These are phyloP conservation scores for Muntiacus muntjak DNA, from an alignment of 2,113 vertebrate genomes.

Conservation along the genomic window DNA sequence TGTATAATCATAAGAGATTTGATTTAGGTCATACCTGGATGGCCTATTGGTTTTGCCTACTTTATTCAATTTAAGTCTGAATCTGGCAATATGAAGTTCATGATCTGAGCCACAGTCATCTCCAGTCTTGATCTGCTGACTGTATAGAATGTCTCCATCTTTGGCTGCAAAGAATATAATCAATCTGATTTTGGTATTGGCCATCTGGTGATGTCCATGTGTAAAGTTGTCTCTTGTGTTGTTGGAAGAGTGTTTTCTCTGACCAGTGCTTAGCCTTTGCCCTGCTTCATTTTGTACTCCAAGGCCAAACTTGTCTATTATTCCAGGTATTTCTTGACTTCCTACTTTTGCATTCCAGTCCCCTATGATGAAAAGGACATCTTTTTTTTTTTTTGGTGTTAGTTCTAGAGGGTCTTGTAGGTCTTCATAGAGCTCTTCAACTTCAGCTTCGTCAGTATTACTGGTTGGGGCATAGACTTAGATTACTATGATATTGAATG, in stretches of 20 bases:
- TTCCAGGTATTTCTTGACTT: background rate
- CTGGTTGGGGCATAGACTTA: background rate
- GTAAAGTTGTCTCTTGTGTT: background rate
- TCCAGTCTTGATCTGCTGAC: background rate
- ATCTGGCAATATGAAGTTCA: background rate
- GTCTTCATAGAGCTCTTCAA: background rate
- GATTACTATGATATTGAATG: background rate
- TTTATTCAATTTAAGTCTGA: background rate
- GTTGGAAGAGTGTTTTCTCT: background rate
- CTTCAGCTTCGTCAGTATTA: background rate
- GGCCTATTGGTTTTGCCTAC: background rate
- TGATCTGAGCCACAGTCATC: background rate
- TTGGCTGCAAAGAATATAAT: background rate
- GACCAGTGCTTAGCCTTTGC: background rate
- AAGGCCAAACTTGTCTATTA: background rate
- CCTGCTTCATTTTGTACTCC: background rate
- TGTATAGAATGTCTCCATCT: background rate
- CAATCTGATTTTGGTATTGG: background rate
- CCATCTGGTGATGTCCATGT: background rate
- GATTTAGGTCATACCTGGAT: background rate
- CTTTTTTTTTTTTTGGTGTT: background rate
- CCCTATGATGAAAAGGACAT: background rate
- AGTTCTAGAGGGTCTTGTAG: background rate
- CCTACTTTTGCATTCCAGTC: background rate
- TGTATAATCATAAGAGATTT: background rate